These are phyloP conservation scores for Sakesphorus luctuosus DNA, from an alignment of 2,113 vertebrate species.

Conservation along the genomic window DNA sequence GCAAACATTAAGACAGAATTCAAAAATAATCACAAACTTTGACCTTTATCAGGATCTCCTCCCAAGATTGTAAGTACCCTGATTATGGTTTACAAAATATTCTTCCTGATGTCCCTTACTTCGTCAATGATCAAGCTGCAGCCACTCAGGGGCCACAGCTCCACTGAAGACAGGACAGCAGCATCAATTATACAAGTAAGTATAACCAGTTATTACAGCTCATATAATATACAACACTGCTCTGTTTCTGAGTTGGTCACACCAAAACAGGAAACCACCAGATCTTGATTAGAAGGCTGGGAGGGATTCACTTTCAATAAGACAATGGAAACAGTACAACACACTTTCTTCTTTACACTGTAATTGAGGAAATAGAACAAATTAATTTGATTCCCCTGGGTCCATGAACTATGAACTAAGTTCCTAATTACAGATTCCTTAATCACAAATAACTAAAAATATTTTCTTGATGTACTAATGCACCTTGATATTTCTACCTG, in stretches of 20 bases:
- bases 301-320: neutral
- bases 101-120: neutral
- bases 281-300: neutral
- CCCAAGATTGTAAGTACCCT: neutral
- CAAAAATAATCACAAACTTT: neutral
- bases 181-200: neutral
- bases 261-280: neutral
- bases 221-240: neutral
- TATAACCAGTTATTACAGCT: neutral
- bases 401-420: neutral
- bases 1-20: neutral
- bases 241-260: neutral
- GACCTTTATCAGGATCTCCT: neutral
- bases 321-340: neutral
- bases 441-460: neutral
- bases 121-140: neutral
- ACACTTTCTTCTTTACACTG: neutral
- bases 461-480: neutral
- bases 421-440: neutral
- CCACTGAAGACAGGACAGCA: neutral
- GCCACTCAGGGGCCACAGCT: neutral
- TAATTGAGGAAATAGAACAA: neutral
- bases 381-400: neutral
- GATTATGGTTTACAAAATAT: neutral
- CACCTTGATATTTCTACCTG: neutral